Conservation (phyloP, 2,113 vertebrate species). For the Castor canadensis region DNA sequence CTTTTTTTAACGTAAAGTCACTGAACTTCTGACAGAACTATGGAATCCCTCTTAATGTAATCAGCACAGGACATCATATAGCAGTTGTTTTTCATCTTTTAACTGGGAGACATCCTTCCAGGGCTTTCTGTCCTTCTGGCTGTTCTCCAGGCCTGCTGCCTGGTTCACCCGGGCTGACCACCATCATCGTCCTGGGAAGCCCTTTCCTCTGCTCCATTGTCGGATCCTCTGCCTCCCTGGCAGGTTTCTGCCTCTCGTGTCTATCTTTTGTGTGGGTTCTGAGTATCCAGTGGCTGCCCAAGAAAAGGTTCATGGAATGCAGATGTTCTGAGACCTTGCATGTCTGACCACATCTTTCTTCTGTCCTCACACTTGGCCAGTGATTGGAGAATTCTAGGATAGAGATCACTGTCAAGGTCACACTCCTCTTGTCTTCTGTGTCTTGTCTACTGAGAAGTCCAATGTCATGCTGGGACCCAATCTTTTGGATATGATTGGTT, state of each 20-base stretch:
- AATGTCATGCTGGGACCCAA: neutral
- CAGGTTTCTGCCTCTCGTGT: rapidly evolving
- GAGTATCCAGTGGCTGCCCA: neutral
- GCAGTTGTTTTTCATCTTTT: neutral
- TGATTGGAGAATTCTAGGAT: neutral
- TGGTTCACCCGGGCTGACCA: too few species aligned
- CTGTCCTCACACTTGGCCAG: too few species aligned
- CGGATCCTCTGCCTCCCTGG: neutral
- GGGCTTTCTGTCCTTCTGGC: neutral
- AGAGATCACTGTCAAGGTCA: neutral
- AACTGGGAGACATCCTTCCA: neutral
- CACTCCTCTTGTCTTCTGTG: neutral
- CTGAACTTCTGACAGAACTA: too few species aligned
- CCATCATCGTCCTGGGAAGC: too few species aligned
- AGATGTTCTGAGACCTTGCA: neutral
- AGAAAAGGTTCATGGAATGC: neutral
- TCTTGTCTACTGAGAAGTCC: neutral
- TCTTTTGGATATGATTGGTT: neutral
- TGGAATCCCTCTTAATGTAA: neutral
- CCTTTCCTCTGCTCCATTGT: too few species aligned
- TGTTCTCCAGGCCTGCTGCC: neutral
- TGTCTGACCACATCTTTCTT: neutral
- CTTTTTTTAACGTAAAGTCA: neutral
- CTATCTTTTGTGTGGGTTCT: neutral
- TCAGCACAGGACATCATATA: neutral